Conservation (phyloP, 2,797 vertebrate genomes). For the Gymnoscopelus braueri region DNA sequence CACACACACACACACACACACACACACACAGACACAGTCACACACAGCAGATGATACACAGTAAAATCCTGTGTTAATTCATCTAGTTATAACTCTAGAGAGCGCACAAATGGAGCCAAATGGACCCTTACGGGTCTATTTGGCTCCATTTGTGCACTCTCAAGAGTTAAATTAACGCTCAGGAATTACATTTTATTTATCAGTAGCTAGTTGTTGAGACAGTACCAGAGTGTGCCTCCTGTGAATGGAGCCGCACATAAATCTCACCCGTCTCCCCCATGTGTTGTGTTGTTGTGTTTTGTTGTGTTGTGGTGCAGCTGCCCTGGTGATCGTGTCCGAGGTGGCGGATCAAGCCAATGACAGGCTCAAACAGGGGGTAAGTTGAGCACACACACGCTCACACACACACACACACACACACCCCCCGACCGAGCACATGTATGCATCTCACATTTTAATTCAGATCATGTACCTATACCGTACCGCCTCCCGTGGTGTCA, state of each 20-base stretch:
- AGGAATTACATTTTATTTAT: not conserved
- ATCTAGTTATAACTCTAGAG: no score
- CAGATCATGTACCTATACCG: no score
- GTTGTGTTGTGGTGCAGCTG: conserved; percentile 78
- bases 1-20: not conserved
- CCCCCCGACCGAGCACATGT: no score
- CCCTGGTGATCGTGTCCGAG: conserved; percentile 89
- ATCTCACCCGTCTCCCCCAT: conserved; percentile 31
- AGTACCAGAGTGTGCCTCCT: conserved; percentile 33
- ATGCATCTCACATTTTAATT: no score
- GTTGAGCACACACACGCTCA: conserved; percentile 50
- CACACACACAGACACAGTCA: not conserved
- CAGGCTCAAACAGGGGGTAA: conserved; percentile 94
- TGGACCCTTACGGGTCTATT: no score
- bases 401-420: no score
- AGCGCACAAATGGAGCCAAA: no score
- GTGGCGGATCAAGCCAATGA: conserved; percentile 92
- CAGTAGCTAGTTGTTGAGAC: conserved; percentile 20
- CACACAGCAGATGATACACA: conserved; percentile 36
- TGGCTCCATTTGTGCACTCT: no score
- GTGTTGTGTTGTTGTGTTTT: conserved; percentile 14
- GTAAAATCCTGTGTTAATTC: no score
- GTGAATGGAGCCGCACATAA: conserved; percentile 34
- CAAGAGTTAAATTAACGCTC: no score
- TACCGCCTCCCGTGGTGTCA: no score